A percentile compares a stretch with the other conserved stretches of the same genome.
Conservation (phyloP, 2,797 vertebrate species). For the Bovichtus diacanthus region DNA sequence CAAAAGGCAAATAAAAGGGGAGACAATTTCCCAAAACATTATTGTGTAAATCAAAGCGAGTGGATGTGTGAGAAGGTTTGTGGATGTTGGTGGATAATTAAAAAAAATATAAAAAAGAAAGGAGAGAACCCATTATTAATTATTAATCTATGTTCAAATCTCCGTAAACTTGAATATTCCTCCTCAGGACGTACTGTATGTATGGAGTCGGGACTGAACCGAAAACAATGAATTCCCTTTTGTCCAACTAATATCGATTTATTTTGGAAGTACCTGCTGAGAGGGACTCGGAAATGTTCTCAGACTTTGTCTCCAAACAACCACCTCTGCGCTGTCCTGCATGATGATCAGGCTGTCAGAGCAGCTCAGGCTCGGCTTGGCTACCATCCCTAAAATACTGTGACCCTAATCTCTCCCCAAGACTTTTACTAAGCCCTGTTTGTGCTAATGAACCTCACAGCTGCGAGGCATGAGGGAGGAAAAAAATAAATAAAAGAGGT, state of each 20-base stretch:
- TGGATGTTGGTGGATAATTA: not conserved
- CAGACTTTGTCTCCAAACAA: not conserved
- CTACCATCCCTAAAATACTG: slow-evolving; percentile 31
- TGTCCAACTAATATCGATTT: not conserved
- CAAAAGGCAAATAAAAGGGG: too few species aligned
- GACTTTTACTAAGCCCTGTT: slow-evolving; percentile 46
- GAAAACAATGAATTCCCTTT: not conserved
- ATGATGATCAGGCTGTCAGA: slow-evolving; percentile 5
- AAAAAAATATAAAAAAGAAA: too few species aligned
- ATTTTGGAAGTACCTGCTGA: not conserved
- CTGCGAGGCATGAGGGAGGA: not conserved
- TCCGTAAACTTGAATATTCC: not conserved
- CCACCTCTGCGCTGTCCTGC: slow-evolving; percentile 6
- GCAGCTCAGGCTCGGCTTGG: slow-evolving; percentile 31
- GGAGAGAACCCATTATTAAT: too few species aligned
- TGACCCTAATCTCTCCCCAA: slow-evolving; percentile 60
- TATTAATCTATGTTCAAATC: not conserved
- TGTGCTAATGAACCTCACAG: slow-evolving; percentile 63
- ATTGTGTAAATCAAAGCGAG: not conserved
- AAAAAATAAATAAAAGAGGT: slow-evolving; percentile 16
- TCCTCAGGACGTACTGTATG: not conserved
- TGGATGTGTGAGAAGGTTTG: too few species aligned
- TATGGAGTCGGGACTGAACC: not conserved
- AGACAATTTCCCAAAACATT: not conserved
- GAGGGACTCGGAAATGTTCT: not conserved